Evolutionary conservation across 2,797 vertebrate species (phyloP), one percentile per base, ranked within the genome.

Genomic region (Clarias pachynema): DNA sequence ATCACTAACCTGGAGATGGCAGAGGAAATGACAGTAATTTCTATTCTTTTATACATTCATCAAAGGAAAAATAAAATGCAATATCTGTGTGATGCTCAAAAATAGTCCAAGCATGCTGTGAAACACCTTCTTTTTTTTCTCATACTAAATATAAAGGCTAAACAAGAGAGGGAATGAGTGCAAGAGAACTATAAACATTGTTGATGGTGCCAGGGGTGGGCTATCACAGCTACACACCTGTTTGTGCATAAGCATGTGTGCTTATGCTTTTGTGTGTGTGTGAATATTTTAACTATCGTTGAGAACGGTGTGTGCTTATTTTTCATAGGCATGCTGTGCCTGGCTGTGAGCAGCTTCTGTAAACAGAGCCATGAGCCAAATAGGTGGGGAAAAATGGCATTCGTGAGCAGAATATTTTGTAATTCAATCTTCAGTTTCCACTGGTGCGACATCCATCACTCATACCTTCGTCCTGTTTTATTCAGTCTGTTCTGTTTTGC

Each of bases 161-260:
- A 60, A 59, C 56, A 44, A 77, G 60, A 29, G 72, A 70, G 29
- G 37, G 59, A 53, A 24, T 56, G 65, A 75, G 26, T n/a, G 60
- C 78, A 53, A 70, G 37, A 73, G 79, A 66, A 83, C 49, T 37
- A 53, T 77, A 86, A 89, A 88, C 85, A 85, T 81, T 70, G 73
- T 24, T 69, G 29, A 68, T 66, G 60, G 79, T 53, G 84, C 90
- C 59, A 82, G 60, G 8, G 81, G 8, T 79, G 57, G 63, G 31
- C 81, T 77, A 87, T 85, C 85, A 15, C 59, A 68, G 37, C 40
- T 59, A 83, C 79, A 73, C 87, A 89, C 88, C 85, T 89, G 87
- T 79, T 57, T 68, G 29, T 87, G 44, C 74, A 31, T 70, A 24
- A 24, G 34, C 59, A 60, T 63, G 59, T 62, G 57, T 26, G 22